Base-by-base conservation (phyloP, 2,113 vertebrate genomes). In the Gambusia affinis region DNA sequence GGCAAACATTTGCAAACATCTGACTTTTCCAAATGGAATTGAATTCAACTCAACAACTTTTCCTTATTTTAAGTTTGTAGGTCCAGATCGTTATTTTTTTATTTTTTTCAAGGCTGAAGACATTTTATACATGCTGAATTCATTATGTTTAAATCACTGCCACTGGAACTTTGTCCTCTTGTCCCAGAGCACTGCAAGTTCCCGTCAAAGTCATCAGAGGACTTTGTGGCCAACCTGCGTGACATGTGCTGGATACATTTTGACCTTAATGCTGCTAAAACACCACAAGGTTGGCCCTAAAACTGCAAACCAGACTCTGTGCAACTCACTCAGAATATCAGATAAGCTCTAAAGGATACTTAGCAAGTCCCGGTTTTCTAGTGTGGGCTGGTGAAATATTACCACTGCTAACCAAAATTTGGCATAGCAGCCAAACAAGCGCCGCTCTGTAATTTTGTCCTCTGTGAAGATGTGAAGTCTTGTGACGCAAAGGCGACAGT, bases 381-480 rank as follows among this genome's bases (percentile, higher is more conserved):
- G 35, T 70, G 75, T 78, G 78, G 84, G 67, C 30, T 79, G 79
- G 31, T 76, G 65, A 85, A 88, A 87, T 85, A 88, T 80, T 69
- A 78, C 67, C 72, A 63, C 60, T 31, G 51, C 1, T 0, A 4
- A 68, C 70, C 73, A 76, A 75, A 78, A 47, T 70, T 19, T 64
- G 67, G 79, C 60, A 80, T 3, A 70, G 75, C 67, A 67, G 83
- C 79, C 83, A 86, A 85, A 73, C 30, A 73, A 82, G 68, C 65
- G 72, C 60, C 47, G 35, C 79, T 78, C 82, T 84, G 24, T 76
- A 85, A 81, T 85, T 82, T 82, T 57, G 64, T 61, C 15, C 1
- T 69, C 67, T 11, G 57, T 78, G 33, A 22, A 31, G 44, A 81
- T 33, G 64, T 27, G 24, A 69, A 75, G 60, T 62, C 29, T 71